Evolutionary conservation across 2,113 vertebrate genomes (phyloP).

Genomic region (Actenoides hombroni): DNA sequence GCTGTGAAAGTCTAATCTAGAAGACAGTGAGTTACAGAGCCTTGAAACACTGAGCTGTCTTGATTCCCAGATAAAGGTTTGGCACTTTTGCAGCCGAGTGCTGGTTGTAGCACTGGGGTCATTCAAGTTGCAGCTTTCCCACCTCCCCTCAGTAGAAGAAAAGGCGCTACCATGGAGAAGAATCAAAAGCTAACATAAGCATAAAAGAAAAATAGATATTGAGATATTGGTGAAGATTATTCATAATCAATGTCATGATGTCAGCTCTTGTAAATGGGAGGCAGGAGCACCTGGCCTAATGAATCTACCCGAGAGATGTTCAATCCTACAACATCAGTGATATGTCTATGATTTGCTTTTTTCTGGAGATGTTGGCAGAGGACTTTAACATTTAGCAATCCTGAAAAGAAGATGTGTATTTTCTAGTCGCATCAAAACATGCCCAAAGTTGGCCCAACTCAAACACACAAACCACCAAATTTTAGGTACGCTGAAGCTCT

Average conservation of each 20-base stretch:
- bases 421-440: background rate
- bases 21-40: background rate
- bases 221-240: background rate
- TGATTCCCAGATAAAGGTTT: background rate
- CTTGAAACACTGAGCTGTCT: background rate
- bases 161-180: background rate
- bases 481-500: background rate
- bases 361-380: background rate
- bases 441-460: background rate
- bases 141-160: background rate
- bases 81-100: background rate
- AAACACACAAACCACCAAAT: background rate
- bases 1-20: background rate
- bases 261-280: background rate
- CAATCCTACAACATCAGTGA: background rate
- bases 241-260: slow-evolving; percentile 6
- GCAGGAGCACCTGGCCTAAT: background rate
- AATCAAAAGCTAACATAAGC: background rate
- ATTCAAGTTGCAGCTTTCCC: background rate
- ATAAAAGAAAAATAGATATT: background rate
- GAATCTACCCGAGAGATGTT: background rate
- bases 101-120: background rate
- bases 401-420: background rate
- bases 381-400: background rate
- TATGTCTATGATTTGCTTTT: background rate